phyloP scores from a whole-genome alignment of 37 sponge, comb jelly and placozoan genomes.

The Oscarella lobularis region DNA sequence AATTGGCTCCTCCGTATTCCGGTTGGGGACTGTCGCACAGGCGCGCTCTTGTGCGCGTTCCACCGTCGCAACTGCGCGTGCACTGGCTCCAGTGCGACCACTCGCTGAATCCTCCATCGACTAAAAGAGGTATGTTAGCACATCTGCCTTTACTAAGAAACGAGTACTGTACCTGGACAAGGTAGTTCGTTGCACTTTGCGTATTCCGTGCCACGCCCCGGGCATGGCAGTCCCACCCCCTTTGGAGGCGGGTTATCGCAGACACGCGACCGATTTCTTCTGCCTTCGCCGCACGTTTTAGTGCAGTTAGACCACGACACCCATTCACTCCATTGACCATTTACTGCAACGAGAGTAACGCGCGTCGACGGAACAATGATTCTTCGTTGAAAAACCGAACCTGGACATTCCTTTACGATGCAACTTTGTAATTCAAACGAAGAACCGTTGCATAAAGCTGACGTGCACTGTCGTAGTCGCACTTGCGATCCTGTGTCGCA shows the following conservation, averaged over 20 bases:
- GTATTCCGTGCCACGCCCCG: not conserved
- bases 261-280: not conserved
- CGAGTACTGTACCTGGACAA: not conserved
- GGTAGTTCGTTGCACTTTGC: slow-evolving; percentile 7
- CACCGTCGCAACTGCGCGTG: not conserved
- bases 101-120: not conserved
- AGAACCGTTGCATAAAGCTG: no score
- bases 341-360: not conserved
- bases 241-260: slow-evolving; percentile 1
- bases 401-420: no score
- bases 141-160: not conserved
- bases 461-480: no score
- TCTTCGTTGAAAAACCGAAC: no score
- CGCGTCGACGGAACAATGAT: no score
- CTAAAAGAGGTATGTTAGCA: no score
- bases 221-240: not conserved
- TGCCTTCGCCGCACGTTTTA: not conserved
- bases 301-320: not conserved
- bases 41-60: not conserved
- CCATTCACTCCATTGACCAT: slow-evolving; percentile 11
- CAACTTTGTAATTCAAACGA: no score
- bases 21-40: not conserved
- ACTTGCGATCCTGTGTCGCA: no score
- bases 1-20: not conserved
- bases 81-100: not conserved